These are phyloP conservation scores for Drosophila funebris DNA, from an alignment of 1,140 invertebrate genomes.

Conservation along the genomic window DNA sequence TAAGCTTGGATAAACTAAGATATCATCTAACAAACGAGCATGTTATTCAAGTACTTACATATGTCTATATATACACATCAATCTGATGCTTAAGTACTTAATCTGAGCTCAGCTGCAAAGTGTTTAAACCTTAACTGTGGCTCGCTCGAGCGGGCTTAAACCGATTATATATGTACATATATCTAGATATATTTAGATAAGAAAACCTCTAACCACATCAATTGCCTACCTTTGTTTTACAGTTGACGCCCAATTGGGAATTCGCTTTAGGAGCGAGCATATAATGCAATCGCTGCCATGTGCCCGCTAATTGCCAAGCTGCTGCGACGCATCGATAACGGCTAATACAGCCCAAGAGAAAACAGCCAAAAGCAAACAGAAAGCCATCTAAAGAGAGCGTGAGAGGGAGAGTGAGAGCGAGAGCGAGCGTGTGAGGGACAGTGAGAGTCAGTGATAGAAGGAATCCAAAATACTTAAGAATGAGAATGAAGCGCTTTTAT, in stretches of 20 bases:
- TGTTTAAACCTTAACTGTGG: too few species aligned
- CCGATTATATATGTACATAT: too few species aligned
- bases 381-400: not conserved
- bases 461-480: not conserved
- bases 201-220: not conserved
- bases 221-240: not conserved
- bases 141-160: too few species aligned
- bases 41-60: too few species aligned
- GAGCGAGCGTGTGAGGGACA: not conserved
- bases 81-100: too few species aligned
- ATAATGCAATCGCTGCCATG: constrained; percentile 70
- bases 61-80: too few species aligned
- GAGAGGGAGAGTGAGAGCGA: not conserved
- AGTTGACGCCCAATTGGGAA: constrained; percentile 9
- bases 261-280: constrained; percentile 17
- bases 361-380: not conserved
- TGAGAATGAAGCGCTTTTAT: constrained; percentile 24
- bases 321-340: constrained; percentile 74
- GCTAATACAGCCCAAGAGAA: constrained; percentile 42
- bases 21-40: too few species aligned
- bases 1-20: too few species aligned
- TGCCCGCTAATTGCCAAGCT: constrained; percentile 47
- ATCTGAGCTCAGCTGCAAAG: too few species aligned
- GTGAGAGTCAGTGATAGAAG: not conserved
- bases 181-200: too few species aligned